A percentile compares a stretch with the other conserved stretches of the same genome.
phyloP scores from a whole-genome alignment of 2,888 invertebrate genomes.

The Ophion slaviceki region DNA sequence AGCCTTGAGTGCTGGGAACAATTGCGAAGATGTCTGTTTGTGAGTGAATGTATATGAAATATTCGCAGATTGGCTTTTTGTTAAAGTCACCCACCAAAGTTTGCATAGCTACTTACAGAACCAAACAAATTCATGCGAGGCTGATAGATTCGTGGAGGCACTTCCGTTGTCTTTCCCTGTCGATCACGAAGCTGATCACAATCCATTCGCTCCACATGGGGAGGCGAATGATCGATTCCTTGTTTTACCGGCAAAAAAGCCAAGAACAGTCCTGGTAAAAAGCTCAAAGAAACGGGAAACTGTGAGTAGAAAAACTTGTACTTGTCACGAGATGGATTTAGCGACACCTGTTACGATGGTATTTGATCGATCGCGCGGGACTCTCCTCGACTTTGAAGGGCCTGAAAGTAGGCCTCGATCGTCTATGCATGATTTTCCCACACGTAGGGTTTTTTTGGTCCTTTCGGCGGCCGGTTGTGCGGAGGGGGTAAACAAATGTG shows the following conservation, averaged over 20 bases:
- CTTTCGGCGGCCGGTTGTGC: constrained; percentile 26
- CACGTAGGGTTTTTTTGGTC: constrained; percentile 46
- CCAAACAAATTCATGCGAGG: too few species aligned
- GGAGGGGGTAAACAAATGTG: constrained; percentile 73
- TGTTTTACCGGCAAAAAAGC: constrained; percentile 41
- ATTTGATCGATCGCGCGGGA: constrained; percentile 79
- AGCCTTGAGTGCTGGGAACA: too few species aligned
- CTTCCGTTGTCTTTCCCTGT: neutral
- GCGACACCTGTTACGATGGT: constrained; percentile 78
- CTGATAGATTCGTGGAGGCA: too few species aligned
- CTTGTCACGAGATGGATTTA: constrained; percentile 73
- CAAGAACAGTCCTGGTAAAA: constrained; percentile 9
- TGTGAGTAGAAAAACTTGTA: constrained; percentile 82
- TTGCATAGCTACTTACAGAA: too few species aligned
- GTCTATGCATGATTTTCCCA: constrained; percentile 52
- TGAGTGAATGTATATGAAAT: too few species aligned
- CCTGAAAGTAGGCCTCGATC: constrained; percentile 15
- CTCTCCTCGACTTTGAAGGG: constrained; percentile 51
- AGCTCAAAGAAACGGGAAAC: constrained; percentile 55
- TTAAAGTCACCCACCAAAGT: neutral
- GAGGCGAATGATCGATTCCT: constrained; percentile 56
- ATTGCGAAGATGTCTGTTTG: too few species aligned
- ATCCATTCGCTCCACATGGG: neutral
- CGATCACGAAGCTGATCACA: neutral
- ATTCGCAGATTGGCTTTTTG: too few species aligned